phyloP scores from a whole-genome alignment of 2,888 invertebrate genomes.

The Eupeodes latifasciatus region DNA sequence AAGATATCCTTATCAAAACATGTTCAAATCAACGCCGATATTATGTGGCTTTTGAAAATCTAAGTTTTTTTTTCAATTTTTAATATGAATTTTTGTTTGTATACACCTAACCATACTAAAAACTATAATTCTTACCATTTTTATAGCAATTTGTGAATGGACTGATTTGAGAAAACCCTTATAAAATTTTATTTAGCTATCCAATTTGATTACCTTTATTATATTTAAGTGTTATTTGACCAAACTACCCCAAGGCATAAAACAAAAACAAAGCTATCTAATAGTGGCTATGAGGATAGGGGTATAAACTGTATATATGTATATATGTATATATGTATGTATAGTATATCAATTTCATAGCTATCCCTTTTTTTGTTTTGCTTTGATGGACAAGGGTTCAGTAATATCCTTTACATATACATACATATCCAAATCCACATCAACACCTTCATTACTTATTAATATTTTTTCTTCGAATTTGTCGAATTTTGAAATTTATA shows the following conservation, averaged over 20 bases:
- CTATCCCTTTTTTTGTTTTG: conserved; percentile 5
- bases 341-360: conserved; percentile 9
- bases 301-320: not conserved
- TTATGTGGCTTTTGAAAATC: no score
- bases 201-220: conserved; percentile 13
- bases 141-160: not conserved
- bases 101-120: not conserved
- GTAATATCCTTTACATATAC: not conserved
- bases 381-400: conserved; percentile 34
- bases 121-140: not conserved
- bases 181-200: not conserved
- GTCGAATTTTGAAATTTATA: conserved; percentile 19
- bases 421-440: not conserved
- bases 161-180: not conserved
- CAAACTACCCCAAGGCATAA: not conserved
- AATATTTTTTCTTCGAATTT: conserved; percentile 3
- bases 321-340: not conserved
- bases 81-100: not conserved
- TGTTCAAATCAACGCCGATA: not conserved
- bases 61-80: not conserved
- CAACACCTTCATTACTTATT: conserved; percentile 36
- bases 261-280: not conserved
- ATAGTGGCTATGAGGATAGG: not conserved
- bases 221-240: conserved; percentile 28
- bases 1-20: not conserved